Conservation (phyloP, 2,113 vertebrate genomes). For the Eira barbara region DNA sequence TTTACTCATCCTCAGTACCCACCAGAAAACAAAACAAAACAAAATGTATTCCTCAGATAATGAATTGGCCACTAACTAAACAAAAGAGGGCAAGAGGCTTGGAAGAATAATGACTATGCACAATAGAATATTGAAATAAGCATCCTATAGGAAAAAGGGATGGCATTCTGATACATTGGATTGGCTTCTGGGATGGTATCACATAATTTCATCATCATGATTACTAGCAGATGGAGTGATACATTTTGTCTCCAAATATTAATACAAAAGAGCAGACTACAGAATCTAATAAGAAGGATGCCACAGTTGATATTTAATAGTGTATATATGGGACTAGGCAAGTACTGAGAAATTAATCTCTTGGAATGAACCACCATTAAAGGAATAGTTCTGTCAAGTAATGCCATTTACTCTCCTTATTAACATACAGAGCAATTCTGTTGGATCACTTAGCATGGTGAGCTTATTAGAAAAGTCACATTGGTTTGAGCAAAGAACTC, state of each 20-base stretch:
- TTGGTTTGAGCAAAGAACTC: slow-evolving; percentile 73
- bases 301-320: background rate
- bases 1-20: background rate
- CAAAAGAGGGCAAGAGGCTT: background rate
- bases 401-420: slow-evolving; percentile 53
- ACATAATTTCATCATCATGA: background rate
- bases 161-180: background rate
- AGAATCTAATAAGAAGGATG: background rate
- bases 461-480: slow-evolving; percentile 75
- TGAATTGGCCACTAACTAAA: slow-evolving; percentile 26
- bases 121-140: background rate
- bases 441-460: slow-evolving; percentile 66
- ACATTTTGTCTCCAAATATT: slow-evolving; percentile 25
- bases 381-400: slow-evolving; percentile 39
- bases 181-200: background rate
- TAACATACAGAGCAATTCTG: slow-evolving; percentile 18
- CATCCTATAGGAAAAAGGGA: background rate
- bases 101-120: background rate
- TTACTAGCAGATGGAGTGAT: background rate
- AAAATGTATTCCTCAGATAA: background rate
- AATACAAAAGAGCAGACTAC: background rate
- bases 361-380: slow-evolving; percentile 24
- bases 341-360: slow-evolving; percentile 24
- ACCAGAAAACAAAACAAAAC: background rate
- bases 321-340: background rate